Base-by-base conservation (phyloP, 2,113 vertebrate genomes). In the Mobula birostris region DNA sequence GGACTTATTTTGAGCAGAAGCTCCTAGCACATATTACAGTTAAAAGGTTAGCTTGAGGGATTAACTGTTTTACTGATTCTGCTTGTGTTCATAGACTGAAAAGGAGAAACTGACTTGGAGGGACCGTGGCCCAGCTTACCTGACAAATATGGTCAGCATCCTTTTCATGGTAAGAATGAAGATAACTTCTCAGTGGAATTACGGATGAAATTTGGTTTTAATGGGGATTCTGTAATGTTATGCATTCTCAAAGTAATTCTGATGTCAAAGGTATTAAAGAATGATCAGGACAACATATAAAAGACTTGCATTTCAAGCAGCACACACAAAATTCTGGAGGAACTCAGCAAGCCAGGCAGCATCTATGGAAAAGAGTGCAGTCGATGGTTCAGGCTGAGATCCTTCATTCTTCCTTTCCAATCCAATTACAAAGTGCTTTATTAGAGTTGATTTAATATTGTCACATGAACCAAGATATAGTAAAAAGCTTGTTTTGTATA, bases 21-120 rank as follows among this genome's bases (percentile, higher is more conserved):
- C 91, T 15, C 40, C 36, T 29, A 48, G 91, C 91, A 74, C 68
- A 56, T 29, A 9, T 76, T 74, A 27, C 7, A 48, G 70, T 56
- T 76, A 27, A 93, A 40, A 14, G 7, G n/a, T 40, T 24, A 48
- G 9, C 12, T 32, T 93, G 91, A 14, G 24, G 21, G 3, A 76
- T 76, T 93, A 72, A 93, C 32, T 56, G 48, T 68, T 48, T 74
- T 0, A 48, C 70, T 93, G 91, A 48, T 7, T 93, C 91, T 93
- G 91, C 36, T 93, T 93, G 1, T 63, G 94, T 94, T 95, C 96
- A 1, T 94, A 99, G 98, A 96, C 95, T 0, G 97, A 98, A 95
- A 98, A 98, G 95, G 97, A 98, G 95, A 99, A 99, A 95, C 96
- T 99, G 95, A 99, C 99, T 0, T 99, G 98, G 96, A 98, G 96